Conservation (phyloP, 2,113 vertebrate genomes). For the Seriola dumerili region DNA sequence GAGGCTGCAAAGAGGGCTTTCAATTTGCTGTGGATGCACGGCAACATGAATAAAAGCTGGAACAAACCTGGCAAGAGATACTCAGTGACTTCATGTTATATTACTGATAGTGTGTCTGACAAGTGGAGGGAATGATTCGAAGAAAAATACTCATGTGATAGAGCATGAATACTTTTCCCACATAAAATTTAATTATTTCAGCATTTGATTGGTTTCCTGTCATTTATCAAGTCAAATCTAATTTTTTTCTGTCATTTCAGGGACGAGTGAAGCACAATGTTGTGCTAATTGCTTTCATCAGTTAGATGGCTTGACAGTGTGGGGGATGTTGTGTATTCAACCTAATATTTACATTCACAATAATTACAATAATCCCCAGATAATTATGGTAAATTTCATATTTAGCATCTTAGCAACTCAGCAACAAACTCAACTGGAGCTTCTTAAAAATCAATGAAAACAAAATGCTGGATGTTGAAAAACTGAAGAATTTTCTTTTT, state of each 20-base stretch:
- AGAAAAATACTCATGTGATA: background rate
- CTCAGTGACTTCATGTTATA: background rate
- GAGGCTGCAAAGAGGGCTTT: constrained; percentile 5
- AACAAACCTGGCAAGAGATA: constrained; percentile 2
- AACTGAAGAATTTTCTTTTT: background rate
- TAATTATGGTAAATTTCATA: background rate
- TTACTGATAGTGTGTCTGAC: constrained; percentile 15
- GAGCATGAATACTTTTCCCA: constrained; percentile 4
- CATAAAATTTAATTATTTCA: background rate
- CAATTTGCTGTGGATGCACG: constrained; percentile 5
- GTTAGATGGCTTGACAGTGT: constrained; percentile 1
- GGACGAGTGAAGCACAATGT: constrained; percentile 10
- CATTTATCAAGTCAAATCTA: constrained; percentile 3
- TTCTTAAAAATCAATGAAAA: background rate
- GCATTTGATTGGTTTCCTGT: constrained; percentile 14
- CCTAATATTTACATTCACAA: background rate
- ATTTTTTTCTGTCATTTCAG: constrained; percentile 25
- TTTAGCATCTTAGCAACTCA: background rate
- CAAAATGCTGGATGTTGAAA: background rate
- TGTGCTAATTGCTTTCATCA: constrained; percentile 31
- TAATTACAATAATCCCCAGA: background rate
- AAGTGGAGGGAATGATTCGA: background rate
- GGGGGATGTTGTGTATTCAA: background rate
- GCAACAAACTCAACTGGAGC: background rate
- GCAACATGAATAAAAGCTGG: constrained; percentile 17